These are phyloP conservation scores for Drosophila mayri DNA, from an alignment of 1,140 invertebrate genomes.

Conservation along the genomic window DNA sequence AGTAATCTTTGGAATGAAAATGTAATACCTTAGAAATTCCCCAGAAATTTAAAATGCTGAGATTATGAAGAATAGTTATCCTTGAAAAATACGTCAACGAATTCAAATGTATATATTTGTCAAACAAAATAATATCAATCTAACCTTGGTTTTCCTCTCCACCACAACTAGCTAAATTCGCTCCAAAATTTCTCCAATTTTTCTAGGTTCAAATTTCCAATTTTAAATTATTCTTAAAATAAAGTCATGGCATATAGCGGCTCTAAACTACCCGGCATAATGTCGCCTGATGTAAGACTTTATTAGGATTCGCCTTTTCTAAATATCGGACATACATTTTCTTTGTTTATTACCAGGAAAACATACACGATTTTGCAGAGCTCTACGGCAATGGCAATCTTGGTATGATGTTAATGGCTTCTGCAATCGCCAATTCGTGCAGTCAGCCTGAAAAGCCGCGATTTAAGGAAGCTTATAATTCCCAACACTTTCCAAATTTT, in stretches of 20 bases:
- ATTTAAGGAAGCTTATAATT: not conserved
- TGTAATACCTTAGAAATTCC: not conserved
- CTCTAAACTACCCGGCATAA: conserved; percentile 15
- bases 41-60: no score
- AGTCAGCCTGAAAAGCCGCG: not conserved
- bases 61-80: not conserved
- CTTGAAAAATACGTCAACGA: conserved; percentile 12
- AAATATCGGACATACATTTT: not conserved
- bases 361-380: conserved; percentile 24
- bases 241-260: conserved; percentile 17
- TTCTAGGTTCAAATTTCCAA: not conserved
- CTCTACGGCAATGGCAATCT: conserved; percentile 20
- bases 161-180: conserved; percentile 1
- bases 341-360: not conserved
- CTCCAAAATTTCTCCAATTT: conserved; percentile 6
- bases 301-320: fast-evolving
- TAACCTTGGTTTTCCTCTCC: not conserved
- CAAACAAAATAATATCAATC: not conserved
- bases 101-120: not conserved
- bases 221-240: conserved; percentile 11
- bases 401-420: conserved; percentile 13
- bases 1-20: not conserved
- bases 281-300: conserved; percentile 27
- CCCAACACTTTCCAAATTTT: not conserved
- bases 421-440: not conserved